phyloP scores from a whole-genome alignment of 2,888 invertebrate species.

The Disparrhopalites patrizii region DNA sequence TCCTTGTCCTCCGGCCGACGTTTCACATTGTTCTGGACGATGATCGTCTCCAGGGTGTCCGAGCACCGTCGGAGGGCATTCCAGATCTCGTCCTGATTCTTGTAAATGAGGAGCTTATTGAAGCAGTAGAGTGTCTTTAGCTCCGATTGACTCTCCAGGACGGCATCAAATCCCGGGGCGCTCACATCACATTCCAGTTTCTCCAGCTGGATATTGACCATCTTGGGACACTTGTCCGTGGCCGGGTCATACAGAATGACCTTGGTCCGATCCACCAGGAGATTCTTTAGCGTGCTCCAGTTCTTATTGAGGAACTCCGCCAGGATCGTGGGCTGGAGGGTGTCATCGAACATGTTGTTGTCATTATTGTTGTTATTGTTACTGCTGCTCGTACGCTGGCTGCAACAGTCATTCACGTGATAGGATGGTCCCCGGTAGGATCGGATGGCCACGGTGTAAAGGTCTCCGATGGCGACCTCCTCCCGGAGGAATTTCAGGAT shows the following conservation, averaged over 20 bases:
- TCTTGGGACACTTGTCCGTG: not conserved
- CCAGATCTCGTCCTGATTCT: not conserved
- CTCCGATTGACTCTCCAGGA: slow-evolving; percentile 3
- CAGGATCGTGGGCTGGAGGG: not conserved
- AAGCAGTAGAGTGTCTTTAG: not conserved
- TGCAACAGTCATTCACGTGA: no score
- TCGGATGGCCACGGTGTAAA: not conserved
- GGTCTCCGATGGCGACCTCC: not conserved
- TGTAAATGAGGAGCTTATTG: slow-evolving; percentile 2
- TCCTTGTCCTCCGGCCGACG: not conserved
- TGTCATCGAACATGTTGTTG: not conserved
- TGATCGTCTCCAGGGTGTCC: not conserved
- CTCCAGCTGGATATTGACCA: slow-evolving; percentile 1
- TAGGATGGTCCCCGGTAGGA: not conserved
- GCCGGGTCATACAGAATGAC: not conserved
- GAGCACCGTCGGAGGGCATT: not conserved
- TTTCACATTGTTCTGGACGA: not conserved
- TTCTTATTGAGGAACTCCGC: not conserved
- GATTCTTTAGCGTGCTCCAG: not conserved
- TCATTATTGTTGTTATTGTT: not conserved
- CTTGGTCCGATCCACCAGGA: not conserved
- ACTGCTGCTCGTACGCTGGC: not conserved
- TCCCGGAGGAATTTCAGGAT: not conserved
- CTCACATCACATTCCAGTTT: slow-evolving; percentile 8
- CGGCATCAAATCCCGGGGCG: not conserved